Evolutionary conservation across 2,888 invertebrate species (phyloP).

Genomic region (Tiphia femorata): DNA sequence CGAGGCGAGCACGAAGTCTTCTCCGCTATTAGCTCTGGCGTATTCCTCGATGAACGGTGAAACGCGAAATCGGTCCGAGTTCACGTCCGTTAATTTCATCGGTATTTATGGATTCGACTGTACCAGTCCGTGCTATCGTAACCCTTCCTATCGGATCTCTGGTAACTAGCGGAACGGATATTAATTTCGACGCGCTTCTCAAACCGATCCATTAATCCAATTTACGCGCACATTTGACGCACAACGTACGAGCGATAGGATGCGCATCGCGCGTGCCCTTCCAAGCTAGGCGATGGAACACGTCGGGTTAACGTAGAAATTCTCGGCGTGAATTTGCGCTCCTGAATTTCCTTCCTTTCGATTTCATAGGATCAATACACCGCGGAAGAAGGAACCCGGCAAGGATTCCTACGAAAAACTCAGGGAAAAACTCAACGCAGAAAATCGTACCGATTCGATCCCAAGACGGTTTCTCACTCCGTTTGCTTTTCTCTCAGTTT

Average conservation of each 20-base stretch:
- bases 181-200: slow-evolving; percentile 57
- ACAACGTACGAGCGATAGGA: slow-evolving; percentile 14
- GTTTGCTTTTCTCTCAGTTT: neutral
- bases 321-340: no score
- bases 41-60: no score
- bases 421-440: neutral
- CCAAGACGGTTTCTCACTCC: neutral
- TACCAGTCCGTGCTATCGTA: slow-evolving; percentile 37
- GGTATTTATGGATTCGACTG: slow-evolving; percentile 32
- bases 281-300: no score
- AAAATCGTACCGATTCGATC: neutral
- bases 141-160: slow-evolving; percentile 49
- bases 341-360: neutral
- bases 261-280: no score
- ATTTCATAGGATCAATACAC: neutral
- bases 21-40: no score
- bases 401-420: no score
- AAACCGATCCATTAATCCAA: slow-evolving; percentile 57
- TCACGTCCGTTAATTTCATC: slow-evolving; percentile 38
- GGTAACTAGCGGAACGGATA: slow-evolving; percentile 60
- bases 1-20: no score
- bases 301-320: no score
- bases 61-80: no score
- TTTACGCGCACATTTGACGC: slow-evolving; percentile 47
- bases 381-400: no score